Conservation (phyloP, 2,888 invertebrate genomes). For the Cryptus armator region DNA sequence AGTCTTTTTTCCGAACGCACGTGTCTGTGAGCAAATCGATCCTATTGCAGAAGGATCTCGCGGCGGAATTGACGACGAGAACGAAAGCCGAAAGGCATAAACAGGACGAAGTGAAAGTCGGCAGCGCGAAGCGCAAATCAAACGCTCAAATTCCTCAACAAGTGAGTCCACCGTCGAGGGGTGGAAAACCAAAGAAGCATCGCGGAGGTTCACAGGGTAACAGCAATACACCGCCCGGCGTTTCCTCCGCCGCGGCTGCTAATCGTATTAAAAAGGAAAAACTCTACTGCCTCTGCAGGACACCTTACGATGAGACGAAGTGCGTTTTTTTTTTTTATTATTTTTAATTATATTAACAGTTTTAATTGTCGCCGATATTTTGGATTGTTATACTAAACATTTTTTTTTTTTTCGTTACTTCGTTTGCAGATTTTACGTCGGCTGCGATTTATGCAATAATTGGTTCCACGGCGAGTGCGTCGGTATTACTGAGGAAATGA, state of each 20-base stretch:
- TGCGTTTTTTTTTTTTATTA: constrained; percentile 83
- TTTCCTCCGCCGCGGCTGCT: constrained; percentile 76
- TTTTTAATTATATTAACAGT: background rate
- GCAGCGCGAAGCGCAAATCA: constrained; percentile 87
- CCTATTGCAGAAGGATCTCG: constrained; percentile 89
- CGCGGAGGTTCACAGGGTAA: constrained; percentile 79
- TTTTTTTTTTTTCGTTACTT: constrained; percentile 47
- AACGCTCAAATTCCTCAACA: constrained; percentile 84
- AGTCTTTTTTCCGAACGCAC: background rate
- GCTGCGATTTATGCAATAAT: constrained; percentile 98
- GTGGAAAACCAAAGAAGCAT: constrained; percentile 82
- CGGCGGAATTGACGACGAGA: constrained; percentile 90
- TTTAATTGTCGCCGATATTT: too few species aligned
- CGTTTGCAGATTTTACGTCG: constrained; percentile 94
- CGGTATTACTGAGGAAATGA: constrained; percentile 96
- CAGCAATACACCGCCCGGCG: constrained; percentile 78
- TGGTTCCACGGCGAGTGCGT: constrained; percentile 99
- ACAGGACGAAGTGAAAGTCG: constrained; percentile 89
- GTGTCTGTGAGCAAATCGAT: background rate
- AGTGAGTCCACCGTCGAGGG: constrained; percentile 81
- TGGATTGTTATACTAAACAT: too few species aligned
- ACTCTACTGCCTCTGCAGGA: constrained; percentile 96
- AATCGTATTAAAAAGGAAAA: constrained; percentile 90
- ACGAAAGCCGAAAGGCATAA: constrained; percentile 91
- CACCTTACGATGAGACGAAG: constrained; percentile 98